Conservation (phyloP, 2,113 vertebrate species). For the Upupa epops region DNA sequence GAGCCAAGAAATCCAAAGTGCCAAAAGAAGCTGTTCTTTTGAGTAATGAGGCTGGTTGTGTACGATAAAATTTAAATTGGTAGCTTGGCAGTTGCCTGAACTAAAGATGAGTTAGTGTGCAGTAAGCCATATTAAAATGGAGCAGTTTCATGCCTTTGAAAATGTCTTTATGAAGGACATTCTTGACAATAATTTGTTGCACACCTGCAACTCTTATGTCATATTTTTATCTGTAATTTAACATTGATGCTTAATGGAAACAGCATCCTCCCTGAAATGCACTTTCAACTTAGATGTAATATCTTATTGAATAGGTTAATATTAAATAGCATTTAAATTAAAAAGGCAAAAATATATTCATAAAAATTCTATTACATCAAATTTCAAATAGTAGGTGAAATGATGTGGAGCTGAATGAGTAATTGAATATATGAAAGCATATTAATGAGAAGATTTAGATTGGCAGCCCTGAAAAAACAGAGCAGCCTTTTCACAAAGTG, state of each 20-base stretch:
- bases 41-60: neutral
- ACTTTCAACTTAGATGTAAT: neutral
- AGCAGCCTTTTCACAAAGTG: neutral
- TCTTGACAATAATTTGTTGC: neutral
- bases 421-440: neutral
- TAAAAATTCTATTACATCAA: neutral
- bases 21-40: neutral
- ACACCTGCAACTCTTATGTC: neutral
- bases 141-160: neutral
- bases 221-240: neutral
- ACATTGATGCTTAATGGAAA: neutral
- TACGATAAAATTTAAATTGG: neutral
- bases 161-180: neutral
- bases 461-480: neutral
- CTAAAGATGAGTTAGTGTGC: neutral
- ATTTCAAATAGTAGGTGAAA: neutral
- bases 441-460: neutral
- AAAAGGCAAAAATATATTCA: neutral
- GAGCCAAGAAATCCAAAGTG: neutral
- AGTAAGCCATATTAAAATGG: neutral
- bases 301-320: neutral
- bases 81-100: neutral
- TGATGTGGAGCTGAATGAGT: neutral
- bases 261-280: neutral
- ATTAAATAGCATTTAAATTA: neutral